Evolutionary conservation across 2,888 invertebrate species (phyloP).

Genomic region (Electrophaes corylata): DNA sequence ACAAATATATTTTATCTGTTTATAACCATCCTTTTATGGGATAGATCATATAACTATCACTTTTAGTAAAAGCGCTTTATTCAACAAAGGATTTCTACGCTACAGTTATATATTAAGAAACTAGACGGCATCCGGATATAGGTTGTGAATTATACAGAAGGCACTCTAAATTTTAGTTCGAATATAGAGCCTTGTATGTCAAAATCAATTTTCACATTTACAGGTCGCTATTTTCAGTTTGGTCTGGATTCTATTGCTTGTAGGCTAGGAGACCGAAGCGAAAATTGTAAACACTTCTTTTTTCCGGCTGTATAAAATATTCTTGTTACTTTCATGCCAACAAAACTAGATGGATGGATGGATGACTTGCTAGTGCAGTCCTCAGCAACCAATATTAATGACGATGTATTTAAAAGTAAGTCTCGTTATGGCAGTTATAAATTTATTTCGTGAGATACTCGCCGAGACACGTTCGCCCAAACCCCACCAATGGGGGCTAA

Average conservation of each 20-base stretch:
- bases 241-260: constrained; percentile 50
- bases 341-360: too few relatives aligned
- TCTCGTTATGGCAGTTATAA: too few relatives aligned
- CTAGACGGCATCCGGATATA: constrained; percentile 62
- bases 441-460: constrained; percentile 1
- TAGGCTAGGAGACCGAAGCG: constrained; percentile 47
- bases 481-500: constrained; percentile 24
- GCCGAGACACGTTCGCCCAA: constrained; percentile 27
- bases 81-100: constrained; percentile 56
- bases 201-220: constrained; percentile 79
- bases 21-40: neutral
- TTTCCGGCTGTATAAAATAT: too few relatives aligned
- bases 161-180: constrained; percentile 56
- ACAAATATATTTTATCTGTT: neutral
- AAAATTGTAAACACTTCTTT: neutral
- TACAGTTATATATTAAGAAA: constrained; percentile 58
- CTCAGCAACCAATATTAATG: too few relatives aligned
- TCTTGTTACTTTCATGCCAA: too few relatives aligned
- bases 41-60: constrained; percentile 8
- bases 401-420: neutral
- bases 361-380: too few relatives aligned
- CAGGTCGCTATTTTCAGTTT: constrained; percentile 74
- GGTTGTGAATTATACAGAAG: constrained; percentile 68
- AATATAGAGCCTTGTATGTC: constrained; percentile 71
- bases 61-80: constrained; percentile 38